Base-by-base conservation (phyloP, 2,797 vertebrate genomes). In the Coendou prehensilis region DNA sequence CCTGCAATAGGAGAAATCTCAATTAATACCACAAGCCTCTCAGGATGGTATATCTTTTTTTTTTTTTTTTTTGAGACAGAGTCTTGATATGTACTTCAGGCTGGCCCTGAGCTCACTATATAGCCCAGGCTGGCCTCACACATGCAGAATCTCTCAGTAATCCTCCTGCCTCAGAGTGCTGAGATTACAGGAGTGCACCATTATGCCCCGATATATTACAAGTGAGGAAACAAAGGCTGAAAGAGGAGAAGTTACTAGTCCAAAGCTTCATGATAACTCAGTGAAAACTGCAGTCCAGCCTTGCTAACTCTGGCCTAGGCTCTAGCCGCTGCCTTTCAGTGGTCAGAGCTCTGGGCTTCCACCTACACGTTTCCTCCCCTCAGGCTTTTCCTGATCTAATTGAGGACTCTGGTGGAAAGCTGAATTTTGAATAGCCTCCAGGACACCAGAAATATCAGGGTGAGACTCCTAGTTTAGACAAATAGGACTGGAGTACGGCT, bases 361-460 rank as follows among this genome's bases (percentile, higher is more conserved):
- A 30, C 5, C 23, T 50, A 87, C 59, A 26, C 82, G 50, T 64
- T 78, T 33, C 67, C 71, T 89, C 90, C 78, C 81, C 75, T 59
- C 26, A 84, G 87, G 80, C 64, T 45, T 95, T 96, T 30, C 56
- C 30, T 54, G 37, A 83, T 76, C 52, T 95, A 93, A 90, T 0
- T 59, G 45, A 91, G 90, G 87, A 67, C 63, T 92, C 18, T 63
- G n/a, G 52, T 18, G 41, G 85, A 82, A 73, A 57, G 52, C 15
- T 85, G 59, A 89, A 23, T 96, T 93, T 93, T 81, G 56, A 94
- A 95, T 63, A 59, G 57, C 69, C 47, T 96, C 76, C 87, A 92
- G 91, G 89, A 92, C 92, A 83, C n/a, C 23, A 91, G 79, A 96
- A 94, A 94, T 56, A 84, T 69, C 41, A 82, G 75, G 83, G 10